Conservation (phyloP, 1,140 invertebrate genomes). For the Lethrus apterus region DNA sequence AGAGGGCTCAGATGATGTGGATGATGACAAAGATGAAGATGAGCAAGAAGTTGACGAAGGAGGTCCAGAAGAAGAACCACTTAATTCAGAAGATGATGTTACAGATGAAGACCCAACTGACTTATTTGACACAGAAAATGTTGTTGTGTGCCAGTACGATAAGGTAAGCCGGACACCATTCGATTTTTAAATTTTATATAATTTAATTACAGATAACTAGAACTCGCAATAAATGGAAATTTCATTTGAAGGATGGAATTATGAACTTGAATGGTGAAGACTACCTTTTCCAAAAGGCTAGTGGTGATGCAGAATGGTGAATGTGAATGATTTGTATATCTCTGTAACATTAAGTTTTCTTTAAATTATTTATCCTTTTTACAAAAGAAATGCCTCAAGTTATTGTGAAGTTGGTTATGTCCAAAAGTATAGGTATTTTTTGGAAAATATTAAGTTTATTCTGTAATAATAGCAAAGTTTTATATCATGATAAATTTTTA, state of each 20-base stretch:
- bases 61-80: conserved; percentile 79
- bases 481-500: neutral
- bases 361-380: neutral
- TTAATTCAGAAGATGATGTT: conserved; percentile 94
- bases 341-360: neutral
- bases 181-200: neutral
- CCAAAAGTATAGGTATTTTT: neutral
- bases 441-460: neutral
- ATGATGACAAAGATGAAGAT: conserved; percentile 66
- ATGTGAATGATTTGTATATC: neutral
- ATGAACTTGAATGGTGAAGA: conserved; percentile 98
- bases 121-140: conserved; percentile 96
- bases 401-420: neutral
- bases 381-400: neutral
- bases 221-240: conserved; percentile 98
- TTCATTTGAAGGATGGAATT: conserved; percentile 98
- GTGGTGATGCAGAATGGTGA: conserved; percentile 98
- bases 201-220: conserved; percentile 73
- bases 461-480: neutral
- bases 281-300: conserved; percentile 98
- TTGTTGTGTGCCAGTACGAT: conserved; percentile 99
- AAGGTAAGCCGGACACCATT: too few species aligned
- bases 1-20: conserved; percentile 56
- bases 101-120: conserved; percentile 94
- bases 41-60: conserved; percentile 69